Evolutionary conservation across 2,888 invertebrate species (phyloP).

Genomic region (Sisyra terminalis): DNA sequence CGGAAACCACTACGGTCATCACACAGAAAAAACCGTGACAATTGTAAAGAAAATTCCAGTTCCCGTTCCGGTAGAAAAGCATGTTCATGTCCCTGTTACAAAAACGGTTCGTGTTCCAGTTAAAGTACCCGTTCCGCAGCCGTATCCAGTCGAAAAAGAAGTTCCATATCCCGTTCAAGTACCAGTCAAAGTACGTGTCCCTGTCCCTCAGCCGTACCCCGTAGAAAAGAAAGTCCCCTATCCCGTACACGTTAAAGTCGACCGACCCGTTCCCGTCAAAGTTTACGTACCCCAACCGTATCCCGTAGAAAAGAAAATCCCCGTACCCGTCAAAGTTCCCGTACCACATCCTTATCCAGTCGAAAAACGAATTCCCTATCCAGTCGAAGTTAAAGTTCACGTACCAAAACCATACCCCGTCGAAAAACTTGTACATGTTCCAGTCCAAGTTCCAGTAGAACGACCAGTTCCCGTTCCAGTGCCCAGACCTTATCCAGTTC

Average conservation of each 20-base stretch:
- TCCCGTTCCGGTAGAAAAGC: conserved; percentile 47
- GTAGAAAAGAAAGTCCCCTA: conserved; percentile 57
- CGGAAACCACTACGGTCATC: conserved; percentile 1
- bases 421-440: conserved; percentile 48
- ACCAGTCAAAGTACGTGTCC: conserved; percentile 32
- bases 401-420: conserved; percentile 55
- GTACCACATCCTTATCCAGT: conserved; percentile 52
- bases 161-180: conserved; percentile 50
- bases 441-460: conserved; percentile 46
- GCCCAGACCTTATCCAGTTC: conserved; percentile 44
- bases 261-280: conserved; percentile 44
- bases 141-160: conserved; percentile 48
- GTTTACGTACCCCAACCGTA: conserved; percentile 60
- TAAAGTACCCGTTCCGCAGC: conserved; percentile 26
- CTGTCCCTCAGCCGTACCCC: conserved; percentile 37
- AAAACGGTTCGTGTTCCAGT: conserved; percentile 27
- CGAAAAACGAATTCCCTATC: conserved; percentile 48
- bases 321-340: conserved; percentile 46
- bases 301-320: conserved; percentile 51
- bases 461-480: conserved; percentile 45
- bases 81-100: conserved; percentile 39
- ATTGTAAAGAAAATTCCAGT: conserved; percentile 52
- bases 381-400: conserved; percentile 49
- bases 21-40: conserved; percentile 16
- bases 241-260: conserved; percentile 41